phyloP scores from a whole-genome alignment of 2,888 invertebrate species.

The Tupiocoris notatus region DNA sequence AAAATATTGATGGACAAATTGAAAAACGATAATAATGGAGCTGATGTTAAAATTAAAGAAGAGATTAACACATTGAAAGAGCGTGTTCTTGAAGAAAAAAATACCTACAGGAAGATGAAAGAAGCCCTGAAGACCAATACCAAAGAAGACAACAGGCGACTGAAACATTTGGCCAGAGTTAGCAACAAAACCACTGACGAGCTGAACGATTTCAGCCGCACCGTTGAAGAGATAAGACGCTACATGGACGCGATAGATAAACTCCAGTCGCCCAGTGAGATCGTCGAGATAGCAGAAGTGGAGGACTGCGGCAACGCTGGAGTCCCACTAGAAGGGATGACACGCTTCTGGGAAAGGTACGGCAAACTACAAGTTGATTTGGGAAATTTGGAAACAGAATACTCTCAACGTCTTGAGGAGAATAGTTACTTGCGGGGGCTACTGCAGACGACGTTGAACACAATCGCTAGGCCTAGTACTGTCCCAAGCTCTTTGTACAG shows the following conservation, averaged over 20 bases:
- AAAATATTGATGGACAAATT: conserved; percentile 20
- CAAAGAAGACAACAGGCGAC: conserved; percentile 57
- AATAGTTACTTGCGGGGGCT: conserved; percentile 64
- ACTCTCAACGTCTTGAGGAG: conserved; percentile 56
- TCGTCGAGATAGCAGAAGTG: conserved; percentile 3
- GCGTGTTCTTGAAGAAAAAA: conserved; percentile 45
- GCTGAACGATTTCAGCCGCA: conserved; percentile 13
- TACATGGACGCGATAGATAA: conserved; percentile 10
- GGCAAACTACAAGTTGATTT: conserved; percentile 63
- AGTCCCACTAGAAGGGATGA: conserved; percentile 53
- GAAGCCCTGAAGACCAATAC: conserved; percentile 56
- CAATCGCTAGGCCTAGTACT: conserved; percentile 57
- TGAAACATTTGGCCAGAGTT: conserved; percentile 63
- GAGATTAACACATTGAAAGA: conserved; percentile 52
- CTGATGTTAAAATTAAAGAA: conserved; percentile 56
- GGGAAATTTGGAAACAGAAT: conserved; percentile 56
- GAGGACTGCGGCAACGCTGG: conserved; percentile 51
- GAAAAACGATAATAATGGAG: neutral
- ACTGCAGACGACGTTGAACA: conserved; percentile 63
- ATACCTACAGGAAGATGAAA: conserved; percentile 45
- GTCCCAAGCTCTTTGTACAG: conserved; percentile 43
- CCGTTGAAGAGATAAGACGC: conserved; percentile 25
- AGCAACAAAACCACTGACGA: conserved; percentile 61
- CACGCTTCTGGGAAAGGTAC: conserved; percentile 64
- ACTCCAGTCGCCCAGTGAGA: conserved; percentile 26